Percentiles rank a stretch among this genome's conserved stretches.
Evolutionary conservation across 2,888 invertebrate genomes (phyloP).

Genomic region (Drosophila recens): DNA sequence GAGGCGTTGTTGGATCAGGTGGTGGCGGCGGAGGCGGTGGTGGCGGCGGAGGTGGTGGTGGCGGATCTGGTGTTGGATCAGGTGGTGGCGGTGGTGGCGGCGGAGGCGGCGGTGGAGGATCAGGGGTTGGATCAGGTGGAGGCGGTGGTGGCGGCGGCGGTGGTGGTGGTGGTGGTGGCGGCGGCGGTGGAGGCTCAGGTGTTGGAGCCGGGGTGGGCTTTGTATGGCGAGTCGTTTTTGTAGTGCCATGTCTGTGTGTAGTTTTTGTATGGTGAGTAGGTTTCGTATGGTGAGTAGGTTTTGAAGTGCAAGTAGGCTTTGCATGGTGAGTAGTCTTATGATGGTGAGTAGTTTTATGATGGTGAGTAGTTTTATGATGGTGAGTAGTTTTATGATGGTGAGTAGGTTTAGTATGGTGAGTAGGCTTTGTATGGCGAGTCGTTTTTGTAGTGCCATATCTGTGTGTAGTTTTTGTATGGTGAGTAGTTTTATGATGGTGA

Average conservation of each 20-base stretch:
- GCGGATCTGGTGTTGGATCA: slow-evolving; percentile 1
- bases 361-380: background rate
- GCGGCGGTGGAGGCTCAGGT: background rate
- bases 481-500: too few species aligned
- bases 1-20: slow-evolving; percentile 6
- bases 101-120: background rate
- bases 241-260: background rate
- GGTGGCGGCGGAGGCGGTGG: background rate
- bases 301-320: background rate
- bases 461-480: background rate
- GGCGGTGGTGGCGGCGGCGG: slow-evolving; percentile 3
- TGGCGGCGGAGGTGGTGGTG: background rate
- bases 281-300: background rate
- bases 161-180: slow-evolving; percentile 3
- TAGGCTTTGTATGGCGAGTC: background rate
- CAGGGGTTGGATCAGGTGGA: background rate
- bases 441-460: background rate
- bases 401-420: background rate
- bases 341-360: background rate
- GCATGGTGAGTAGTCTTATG: background rate
- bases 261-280: background rate
- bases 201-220: background rate
- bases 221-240: background rate
- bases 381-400: background rate
- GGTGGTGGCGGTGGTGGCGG: background rate